Base-by-base conservation (phyloP, 1,140 invertebrate species). In the Eumeta japonica region DNA sequence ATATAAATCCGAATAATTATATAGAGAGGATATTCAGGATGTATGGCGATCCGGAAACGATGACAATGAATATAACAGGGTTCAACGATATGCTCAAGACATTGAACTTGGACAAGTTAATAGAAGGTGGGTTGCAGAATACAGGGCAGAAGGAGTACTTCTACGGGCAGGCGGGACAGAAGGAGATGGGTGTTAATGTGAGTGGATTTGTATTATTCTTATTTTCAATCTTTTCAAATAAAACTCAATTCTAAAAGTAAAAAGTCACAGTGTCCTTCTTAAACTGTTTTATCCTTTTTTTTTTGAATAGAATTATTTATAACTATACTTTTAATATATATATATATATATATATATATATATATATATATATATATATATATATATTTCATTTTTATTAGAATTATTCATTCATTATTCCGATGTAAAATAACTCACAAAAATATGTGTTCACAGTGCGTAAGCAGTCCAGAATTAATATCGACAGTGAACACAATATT, bases 21-120 rank as follows among this genome's bases (percentile, higher is more conserved):
- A 50, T 75, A 3, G 66, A 77, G 32, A 70, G 78, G 46, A 66
- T 81, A 10, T 81, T 82, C 50, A 55, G 52, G 15, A 35, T 72
- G 45, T 77, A 75, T 41, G 75, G 78, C 13, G 81, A 82, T 43
- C 79, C 78, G 3, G 76, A 81, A 30, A 75, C 78, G 5, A 71
- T 64, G 52, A 82, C 75, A 11, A 79, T 88, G 73, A 83, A 81
- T 44, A 54, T 85, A 41, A 76, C 79, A 0, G 83, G 82, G 16
- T 86, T 89, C 45, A 80, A 85, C 45, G 79, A 67, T 28, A 78
- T 89, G 59, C 58, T 88, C 1, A 64, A 77, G 37, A 80, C 78
- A 15, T 50, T 88, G 38, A 79, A 82, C 35, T 65, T 88, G 7
- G 53, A 75, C 33, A 80, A 78, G 38, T 56, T 84, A 39, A 65